Percentiles rank a stretch among this genome's conserved stretches.
These are phyloP conservation scores for Bergia puertoricense DNA, from an alignment of 92 coral and sea anemone species.

Conservation along the genomic window DNA sequence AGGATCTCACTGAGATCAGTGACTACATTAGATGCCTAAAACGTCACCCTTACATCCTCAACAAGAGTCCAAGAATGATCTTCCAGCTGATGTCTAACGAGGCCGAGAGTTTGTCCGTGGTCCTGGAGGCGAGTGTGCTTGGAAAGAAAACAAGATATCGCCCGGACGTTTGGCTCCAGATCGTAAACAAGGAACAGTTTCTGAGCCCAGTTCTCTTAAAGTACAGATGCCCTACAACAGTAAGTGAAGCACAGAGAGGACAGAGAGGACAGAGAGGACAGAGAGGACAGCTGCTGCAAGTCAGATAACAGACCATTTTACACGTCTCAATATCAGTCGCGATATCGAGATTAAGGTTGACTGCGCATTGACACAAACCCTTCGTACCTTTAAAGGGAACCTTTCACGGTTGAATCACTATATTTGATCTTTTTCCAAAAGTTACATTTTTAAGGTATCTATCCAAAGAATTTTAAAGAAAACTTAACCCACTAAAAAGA, in stretches of 20 bases:
- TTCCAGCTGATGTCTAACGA: slow-evolving; percentile 66
- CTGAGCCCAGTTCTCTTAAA: slow-evolving; percentile 50
- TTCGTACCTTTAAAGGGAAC: too few species aligned
- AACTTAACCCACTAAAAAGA: too few species aligned
- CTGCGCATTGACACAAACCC: too few species aligned
- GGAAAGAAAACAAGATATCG: slow-evolving; percentile 40
- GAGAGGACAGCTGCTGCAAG: background rate
- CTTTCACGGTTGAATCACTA: too few species aligned
- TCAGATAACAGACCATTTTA: too few species aligned
- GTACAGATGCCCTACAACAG: slow-evolving; percentile 47
- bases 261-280: background rate
- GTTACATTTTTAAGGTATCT: too few species aligned
- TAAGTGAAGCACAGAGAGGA: background rate
- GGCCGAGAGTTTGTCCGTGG: slow-evolving; percentile 46
- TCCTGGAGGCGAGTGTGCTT: slow-evolving; percentile 44
- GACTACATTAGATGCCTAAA: slow-evolving; percentile 59
- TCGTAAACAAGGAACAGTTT: slow-evolving; percentile 47
- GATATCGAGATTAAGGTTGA: too few species aligned
- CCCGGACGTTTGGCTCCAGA: slow-evolving; percentile 46
- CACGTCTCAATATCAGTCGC: too few species aligned
- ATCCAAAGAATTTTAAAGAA: too few species aligned
- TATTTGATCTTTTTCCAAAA: too few species aligned
- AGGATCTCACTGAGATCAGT: slow-evolving; percentile 32
- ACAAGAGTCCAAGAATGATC: slow-evolving; percentile 48
- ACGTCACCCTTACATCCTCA: slow-evolving; percentile 53